Percentiles rank a stretch among this genome's conserved stretches.
These are phyloP conservation scores for Nibea albiflora DNA, from an alignment of 2,113 vertebrate genomes.

Conservation along the genomic window DNA sequence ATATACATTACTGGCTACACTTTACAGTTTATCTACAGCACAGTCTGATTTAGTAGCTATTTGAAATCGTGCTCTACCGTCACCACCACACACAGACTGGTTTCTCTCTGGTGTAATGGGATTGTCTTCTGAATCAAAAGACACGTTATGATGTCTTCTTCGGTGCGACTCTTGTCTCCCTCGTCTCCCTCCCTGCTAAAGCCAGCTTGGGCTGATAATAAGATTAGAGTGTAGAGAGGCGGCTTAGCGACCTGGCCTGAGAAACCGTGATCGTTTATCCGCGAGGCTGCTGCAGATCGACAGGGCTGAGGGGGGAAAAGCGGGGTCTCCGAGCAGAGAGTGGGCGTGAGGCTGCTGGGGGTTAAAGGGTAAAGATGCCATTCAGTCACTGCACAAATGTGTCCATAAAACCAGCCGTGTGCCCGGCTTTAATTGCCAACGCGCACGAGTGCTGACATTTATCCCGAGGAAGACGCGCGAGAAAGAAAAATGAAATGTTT, in stretches of 20 bases:
- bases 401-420: constrained; percentile 4
- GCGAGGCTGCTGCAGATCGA: constrained; percentile 55
- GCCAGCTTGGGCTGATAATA: constrained; percentile 82
- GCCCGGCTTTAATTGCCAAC: constrained; percentile 10
- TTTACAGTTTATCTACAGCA: not conserved
- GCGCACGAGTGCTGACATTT: not conserved
- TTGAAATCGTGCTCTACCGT: constrained; percentile 3
- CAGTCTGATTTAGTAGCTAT: not conserved
- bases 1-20: not conserved
- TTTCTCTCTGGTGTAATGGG: constrained; percentile 45
- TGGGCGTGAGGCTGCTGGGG: constrained; percentile 33
- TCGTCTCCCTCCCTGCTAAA: constrained; percentile 65
- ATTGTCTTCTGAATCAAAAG: constrained; percentile 63
- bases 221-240: constrained; percentile 80
- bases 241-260: constrained; percentile 79
- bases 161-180: constrained; percentile 64
- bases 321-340: constrained; percentile 11
- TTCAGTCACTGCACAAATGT: constrained; percentile 23
- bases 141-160: constrained; percentile 67
- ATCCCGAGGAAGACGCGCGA: not conserved
- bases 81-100: not conserved
- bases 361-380: constrained; percentile 48
- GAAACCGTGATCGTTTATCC: constrained; percentile 73
- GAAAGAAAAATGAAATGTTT: not conserved
- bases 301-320: constrained; percentile 3